Conservation (phyloP, 2,113 vertebrate species). For the Lanius ludovicianus region DNA sequence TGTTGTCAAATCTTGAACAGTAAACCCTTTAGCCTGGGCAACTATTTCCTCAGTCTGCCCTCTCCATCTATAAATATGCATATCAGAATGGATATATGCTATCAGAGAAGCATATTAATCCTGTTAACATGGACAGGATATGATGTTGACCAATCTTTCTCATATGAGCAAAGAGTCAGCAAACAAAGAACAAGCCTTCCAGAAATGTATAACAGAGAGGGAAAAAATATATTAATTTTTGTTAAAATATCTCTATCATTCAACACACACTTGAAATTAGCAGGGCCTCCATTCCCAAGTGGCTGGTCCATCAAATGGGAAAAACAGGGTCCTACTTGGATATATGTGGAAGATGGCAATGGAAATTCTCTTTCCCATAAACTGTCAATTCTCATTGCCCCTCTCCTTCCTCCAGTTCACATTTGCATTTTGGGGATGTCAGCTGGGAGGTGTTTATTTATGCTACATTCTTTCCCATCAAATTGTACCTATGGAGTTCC, state of each 20-base stretch:
- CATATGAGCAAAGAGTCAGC: neutral
- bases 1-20: constrained; percentile 22
- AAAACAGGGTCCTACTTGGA: neutral
- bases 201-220: neutral
- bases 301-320: neutral
- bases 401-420: neutral
- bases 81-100: neutral
- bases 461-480: neutral
- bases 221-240: neutral
- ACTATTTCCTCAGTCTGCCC: neutral
- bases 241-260: neutral
- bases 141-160: neutral
- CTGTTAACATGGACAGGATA: neutral
- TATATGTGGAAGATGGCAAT: neutral
- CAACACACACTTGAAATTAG: neutral
- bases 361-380: neutral
- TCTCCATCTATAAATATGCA: neutral
- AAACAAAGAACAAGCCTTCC: neutral
- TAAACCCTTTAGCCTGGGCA: constrained; percentile 1
- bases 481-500: neutral
- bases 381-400: neutral
- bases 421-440: neutral
- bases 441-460: neutral
- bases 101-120: neutral
- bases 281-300: neutral